Percentiles rank a stretch among this genome's conserved stretches.
Evolutionary conservation across 2,797 vertebrate species (phyloP).

Genomic region (Helostoma temminkii): DNA sequence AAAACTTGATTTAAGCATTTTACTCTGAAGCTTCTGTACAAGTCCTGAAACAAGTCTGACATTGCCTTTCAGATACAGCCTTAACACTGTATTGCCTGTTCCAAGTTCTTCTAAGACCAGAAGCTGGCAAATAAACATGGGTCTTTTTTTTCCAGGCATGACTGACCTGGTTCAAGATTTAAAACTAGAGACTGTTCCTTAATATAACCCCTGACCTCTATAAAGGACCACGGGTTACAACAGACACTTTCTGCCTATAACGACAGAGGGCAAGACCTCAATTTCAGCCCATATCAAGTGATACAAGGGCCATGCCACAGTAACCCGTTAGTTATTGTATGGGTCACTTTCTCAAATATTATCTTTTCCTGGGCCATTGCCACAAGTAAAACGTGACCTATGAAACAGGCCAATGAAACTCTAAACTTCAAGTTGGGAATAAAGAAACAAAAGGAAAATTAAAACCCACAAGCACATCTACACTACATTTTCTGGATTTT

Average conservation of each 20-base stretch:
- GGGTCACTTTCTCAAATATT: conserved; percentile 67
- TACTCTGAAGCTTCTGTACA: conserved; percentile 17
- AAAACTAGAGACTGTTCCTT: conserved; percentile 31
- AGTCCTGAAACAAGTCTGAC: conserved; percentile 18
- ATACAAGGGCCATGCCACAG: conserved; percentile 51
- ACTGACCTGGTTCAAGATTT: conserved; percentile 31
- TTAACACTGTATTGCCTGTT: not conserved
- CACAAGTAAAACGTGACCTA: conserved; percentile 45
- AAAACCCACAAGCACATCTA: conserved; percentile 42
- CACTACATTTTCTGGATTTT: conserved; percentile 37
- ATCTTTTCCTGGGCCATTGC: conserved; percentile 45
- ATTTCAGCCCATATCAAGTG: conserved; percentile 72
- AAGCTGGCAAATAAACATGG: conserved; percentile 25
- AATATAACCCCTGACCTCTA: conserved; percentile 44
- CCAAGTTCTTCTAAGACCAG: conserved; percentile 20
- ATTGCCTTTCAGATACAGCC: conserved; percentile 6
- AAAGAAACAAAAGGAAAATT: conserved; percentile 62
- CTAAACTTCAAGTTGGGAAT: conserved; percentile 44
- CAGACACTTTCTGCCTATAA: conserved; percentile 46
- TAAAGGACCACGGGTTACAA: conserved; percentile 38
- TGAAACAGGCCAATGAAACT: conserved; percentile 60
- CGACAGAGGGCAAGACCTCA: conserved; percentile 73
- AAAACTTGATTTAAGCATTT: conserved; percentile 37
- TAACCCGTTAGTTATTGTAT: conserved; percentile 60
- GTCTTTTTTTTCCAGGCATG: conserved; percentile 22